Evolutionary conservation across 2,888 invertebrate genomes (phyloP).

Genomic region (Ypsolopha scabrella): DNA sequence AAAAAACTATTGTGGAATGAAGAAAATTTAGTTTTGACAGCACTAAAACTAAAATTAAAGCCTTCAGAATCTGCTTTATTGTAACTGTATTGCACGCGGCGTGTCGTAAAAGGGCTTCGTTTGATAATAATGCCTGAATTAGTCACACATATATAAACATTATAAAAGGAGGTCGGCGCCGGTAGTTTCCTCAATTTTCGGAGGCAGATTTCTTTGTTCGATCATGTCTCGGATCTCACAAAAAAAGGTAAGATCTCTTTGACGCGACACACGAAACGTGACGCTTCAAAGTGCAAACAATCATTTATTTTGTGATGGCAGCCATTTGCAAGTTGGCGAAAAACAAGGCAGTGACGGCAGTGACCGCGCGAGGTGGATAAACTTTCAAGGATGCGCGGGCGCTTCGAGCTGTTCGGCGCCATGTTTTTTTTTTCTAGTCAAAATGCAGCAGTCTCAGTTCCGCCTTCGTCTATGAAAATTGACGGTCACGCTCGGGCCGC

Average conservation of each 20-base stretch:
- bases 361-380: constrained; percentile 45
- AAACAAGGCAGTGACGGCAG: constrained; percentile 23
- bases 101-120: background rate
- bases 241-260: too few relatives aligned
- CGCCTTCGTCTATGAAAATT: constrained; percentile 7
- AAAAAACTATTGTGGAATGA: too few relatives aligned
- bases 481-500: constrained; percentile 3
- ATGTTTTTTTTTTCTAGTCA: constrained; percentile 19
- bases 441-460: constrained; percentile 30
- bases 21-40: too few relatives aligned
- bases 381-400: constrained; percentile 47
- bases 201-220: too few relatives aligned
- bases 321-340: constrained; percentile 13
- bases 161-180: too few relatives aligned
- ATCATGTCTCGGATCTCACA: too few relatives aligned
- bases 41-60: too few relatives aligned
- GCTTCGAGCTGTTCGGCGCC: constrained; percentile 10
- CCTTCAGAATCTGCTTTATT: too few relatives aligned
- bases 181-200: too few relatives aligned
- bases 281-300: constrained; percentile 1
- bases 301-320: background rate
- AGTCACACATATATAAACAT: too few relatives aligned
- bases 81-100: background rate
- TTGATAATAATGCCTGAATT: too few relatives aligned
- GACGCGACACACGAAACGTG: background rate